These are phyloP conservation scores for Burhinus bistriatus DNA, from an alignment of 2,113 vertebrate genomes.

Conservation along the genomic window DNA sequence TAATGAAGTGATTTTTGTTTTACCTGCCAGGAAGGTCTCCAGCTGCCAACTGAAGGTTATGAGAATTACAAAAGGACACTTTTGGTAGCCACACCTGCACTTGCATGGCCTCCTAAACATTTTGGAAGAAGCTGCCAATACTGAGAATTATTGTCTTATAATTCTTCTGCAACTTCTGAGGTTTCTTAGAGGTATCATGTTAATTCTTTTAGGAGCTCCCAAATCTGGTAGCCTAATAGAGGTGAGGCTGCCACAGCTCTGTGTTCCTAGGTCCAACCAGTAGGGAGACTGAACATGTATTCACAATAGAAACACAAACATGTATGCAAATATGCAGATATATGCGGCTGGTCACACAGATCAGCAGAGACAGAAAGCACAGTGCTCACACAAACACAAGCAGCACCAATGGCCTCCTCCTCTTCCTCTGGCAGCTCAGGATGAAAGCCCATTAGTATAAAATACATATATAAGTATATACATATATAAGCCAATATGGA, in stretches of 20 bases:
- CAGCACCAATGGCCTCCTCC: neutral
- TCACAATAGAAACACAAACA: neutral
- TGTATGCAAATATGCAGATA: neutral
- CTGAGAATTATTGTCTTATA: neutral
- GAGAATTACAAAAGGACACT: neutral
- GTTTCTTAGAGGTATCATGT: neutral
- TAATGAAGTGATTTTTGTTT: neutral
- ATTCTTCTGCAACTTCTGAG: neutral
- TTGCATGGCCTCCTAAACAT: neutral
- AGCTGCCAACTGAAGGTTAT: neutral
- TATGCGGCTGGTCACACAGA: neutral
- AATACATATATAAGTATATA: neutral
- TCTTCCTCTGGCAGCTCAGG: neutral
- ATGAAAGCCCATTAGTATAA: neutral
- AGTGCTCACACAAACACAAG: neutral
- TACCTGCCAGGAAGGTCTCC: neutral
- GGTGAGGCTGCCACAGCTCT: neutral
- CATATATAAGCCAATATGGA: neutral
- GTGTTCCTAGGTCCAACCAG: neutral
- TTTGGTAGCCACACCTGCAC: neutral
- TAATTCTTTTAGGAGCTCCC: neutral
- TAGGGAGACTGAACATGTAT: neutral
- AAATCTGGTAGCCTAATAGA: neutral
- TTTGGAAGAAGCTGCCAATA: neutral
- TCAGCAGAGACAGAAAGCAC: neutral